These are phyloP conservation scores for Junonia oenone DNA, from an alignment of 2,888 invertebrate genomes.

Conservation along the genomic window DNA sequence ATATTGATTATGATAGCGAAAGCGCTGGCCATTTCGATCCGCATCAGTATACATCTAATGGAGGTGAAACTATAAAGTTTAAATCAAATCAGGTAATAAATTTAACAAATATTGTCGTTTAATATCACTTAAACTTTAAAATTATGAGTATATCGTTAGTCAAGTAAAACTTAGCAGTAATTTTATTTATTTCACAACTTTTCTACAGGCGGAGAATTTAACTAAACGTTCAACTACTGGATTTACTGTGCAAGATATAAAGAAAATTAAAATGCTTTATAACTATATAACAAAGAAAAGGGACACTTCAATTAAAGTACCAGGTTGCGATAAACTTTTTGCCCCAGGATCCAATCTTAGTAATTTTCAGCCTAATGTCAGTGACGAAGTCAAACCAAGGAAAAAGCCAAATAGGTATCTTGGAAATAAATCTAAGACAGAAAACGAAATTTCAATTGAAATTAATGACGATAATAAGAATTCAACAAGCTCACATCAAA, in stretches of 20 bases:
- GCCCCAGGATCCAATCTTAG: slow-evolving; percentile 36
- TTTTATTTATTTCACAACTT: too few species aligned
- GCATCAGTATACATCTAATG: slow-evolving; percentile 48
- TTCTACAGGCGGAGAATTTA: not conserved
- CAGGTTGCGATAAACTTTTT: slow-evolving; percentile 49
- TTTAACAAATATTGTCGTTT: too few species aligned
- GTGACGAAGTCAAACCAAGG: slow-evolving; percentile 31
- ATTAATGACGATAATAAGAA: not conserved
- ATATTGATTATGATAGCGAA: slow-evolving; percentile 45
- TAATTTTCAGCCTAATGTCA: slow-evolving; percentile 15
- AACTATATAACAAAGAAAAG: slow-evolving; percentile 42
- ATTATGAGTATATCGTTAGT: too few species aligned
- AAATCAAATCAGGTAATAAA: too few species aligned
- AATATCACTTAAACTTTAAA: too few species aligned
- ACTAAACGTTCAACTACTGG: not conserved
- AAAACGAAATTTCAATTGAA: not conserved
- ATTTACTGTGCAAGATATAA: slow-evolving; percentile 35
- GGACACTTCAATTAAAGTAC: slow-evolving; percentile 23
- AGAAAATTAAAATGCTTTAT: slow-evolving; percentile 55
- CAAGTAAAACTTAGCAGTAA: too few species aligned
- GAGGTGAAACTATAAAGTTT: slow-evolving; percentile 52
- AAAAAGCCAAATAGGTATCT: slow-evolving; percentile 42
- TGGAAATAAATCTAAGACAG: not conserved
- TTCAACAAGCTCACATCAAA: not conserved
- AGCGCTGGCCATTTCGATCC: slow-evolving; percentile 54